phyloP scores from a whole-genome alignment of 2,888 invertebrate genomes.

The Agonopterix subpropinquella region DNA sequence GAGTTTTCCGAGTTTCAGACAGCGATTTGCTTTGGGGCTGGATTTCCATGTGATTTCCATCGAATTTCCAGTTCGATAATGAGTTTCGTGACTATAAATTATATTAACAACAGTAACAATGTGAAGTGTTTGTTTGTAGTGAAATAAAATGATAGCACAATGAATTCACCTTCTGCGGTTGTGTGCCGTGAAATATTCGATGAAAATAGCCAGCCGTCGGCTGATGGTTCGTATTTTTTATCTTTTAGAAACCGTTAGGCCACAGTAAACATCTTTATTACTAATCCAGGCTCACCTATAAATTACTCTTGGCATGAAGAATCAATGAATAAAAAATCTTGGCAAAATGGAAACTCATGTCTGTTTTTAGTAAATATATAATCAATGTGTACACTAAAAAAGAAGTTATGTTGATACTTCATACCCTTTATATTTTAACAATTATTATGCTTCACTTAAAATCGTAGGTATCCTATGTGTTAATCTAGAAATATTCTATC shows the following conservation, averaged over 20 bases:
- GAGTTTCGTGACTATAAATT: constrained; percentile 4
- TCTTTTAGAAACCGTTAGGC: constrained; percentile 2
- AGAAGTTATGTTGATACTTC: too few species aligned
- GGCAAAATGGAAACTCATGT: too few species aligned
- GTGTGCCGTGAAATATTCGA: constrained; percentile 91
- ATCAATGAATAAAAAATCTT: too few species aligned
- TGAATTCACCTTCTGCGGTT: constrained; percentile 72
- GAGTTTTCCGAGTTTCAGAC: neutral
- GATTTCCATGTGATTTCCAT: neutral
- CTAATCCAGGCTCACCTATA: too few species aligned
- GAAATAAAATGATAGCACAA: constrained; percentile 38
- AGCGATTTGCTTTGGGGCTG: neutral
- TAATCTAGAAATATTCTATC: too few species aligned
- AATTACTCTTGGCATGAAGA: too few species aligned
- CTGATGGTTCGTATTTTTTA: constrained; percentile 80
- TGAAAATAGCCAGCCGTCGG: constrained; percentile 87
- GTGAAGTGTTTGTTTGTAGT: constrained; percentile 22
- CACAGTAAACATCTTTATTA: neutral
- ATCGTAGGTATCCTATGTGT: too few species aligned
- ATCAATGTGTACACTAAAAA: too few species aligned
- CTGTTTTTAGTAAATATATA: too few species aligned
- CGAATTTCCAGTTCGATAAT: constrained; percentile 10
- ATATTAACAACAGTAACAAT: constrained; percentile 1
- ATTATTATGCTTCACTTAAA: too few species aligned
- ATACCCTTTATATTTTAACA: too few species aligned